phyloP scores from a whole-genome alignment of 2,797 vertebrate genomes.

The Periparus ater region DNA sequence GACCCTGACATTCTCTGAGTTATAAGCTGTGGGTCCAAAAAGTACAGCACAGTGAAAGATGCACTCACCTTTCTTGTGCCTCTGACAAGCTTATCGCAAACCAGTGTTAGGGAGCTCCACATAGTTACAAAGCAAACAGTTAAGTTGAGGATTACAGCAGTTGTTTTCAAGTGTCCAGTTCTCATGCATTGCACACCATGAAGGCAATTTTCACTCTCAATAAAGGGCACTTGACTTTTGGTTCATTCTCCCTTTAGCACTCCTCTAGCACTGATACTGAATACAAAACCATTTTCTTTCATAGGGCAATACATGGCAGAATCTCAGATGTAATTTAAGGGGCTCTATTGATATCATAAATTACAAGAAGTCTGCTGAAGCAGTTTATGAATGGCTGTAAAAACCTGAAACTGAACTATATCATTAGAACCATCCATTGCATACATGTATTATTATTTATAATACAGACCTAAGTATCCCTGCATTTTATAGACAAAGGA shows the following conservation, averaged over 20 bases:
- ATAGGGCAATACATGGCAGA: conserved; percentile 67
- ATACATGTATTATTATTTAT: conserved; percentile 73
- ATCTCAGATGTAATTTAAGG: conserved; percentile 78
- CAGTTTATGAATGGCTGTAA: conserved; percentile 79
- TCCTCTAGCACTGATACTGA: conserved; percentile 66
- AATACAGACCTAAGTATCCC: conserved; percentile 48
- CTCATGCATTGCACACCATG: not conserved
- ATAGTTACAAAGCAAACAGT: conserved; percentile 28
- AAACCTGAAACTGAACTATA: conserved; percentile 73
- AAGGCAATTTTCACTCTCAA: conserved; percentile 13
- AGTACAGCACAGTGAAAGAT: not conserved
- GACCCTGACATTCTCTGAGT: not conserved
- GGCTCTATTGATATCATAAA: conserved; percentile 75
- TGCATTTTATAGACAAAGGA: conserved; percentile 15
- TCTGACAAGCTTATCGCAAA: not conserved
- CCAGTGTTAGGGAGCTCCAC: not conserved
- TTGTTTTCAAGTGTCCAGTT: conserved; percentile 49
- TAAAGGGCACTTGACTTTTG: conserved; percentile 71
- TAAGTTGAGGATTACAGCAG: conserved; percentile 12
- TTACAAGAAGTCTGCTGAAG: conserved; percentile 74
- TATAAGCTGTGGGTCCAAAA: not conserved
- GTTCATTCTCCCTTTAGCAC: conserved; percentile 68
- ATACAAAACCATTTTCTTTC: conserved; percentile 67
- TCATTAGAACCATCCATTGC: conserved; percentile 67
- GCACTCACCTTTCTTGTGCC: not conserved